Percentiles rank a stretch among this genome's conserved stretches.
These are phyloP conservation scores for Momotus momota DNA, from an alignment of 2,797 vertebrate genomes.

Conservation along the genomic window DNA sequence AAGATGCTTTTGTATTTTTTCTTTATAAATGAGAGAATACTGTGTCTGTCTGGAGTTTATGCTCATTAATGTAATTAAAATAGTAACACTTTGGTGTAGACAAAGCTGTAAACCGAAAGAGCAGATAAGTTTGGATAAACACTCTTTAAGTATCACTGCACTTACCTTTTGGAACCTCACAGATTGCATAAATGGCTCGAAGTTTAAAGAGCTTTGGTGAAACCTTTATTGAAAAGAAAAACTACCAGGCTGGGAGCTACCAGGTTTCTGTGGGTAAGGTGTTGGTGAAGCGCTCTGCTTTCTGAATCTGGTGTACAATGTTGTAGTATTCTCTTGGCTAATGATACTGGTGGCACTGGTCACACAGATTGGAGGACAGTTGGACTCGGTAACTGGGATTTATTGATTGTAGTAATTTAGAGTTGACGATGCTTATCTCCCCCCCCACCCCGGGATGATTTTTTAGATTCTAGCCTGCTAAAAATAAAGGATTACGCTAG, in stretches of 20 bases:
- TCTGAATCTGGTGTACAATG: background rate
- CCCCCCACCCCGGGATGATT: background rate
- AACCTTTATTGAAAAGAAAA: background rate
- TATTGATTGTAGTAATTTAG: background rate
- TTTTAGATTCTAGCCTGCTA: background rate
- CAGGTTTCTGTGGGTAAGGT: background rate
- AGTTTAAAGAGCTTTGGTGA: background rate
- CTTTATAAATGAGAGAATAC: background rate
- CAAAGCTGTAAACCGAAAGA: background rate
- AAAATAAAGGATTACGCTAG: background rate
- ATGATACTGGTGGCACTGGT: background rate
- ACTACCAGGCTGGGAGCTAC: background rate
- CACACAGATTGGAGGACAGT: background rate
- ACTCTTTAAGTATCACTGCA: background rate
- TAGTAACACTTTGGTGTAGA: background rate
- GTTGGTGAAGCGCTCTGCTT: background rate
- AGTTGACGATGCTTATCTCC: background rate
- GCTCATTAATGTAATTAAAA: background rate
- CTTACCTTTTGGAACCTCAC: background rate
- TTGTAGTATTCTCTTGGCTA: background rate
- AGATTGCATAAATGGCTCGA: background rate
- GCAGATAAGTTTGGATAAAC: background rate
- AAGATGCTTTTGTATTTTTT: background rate
- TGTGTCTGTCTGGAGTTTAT: background rate
- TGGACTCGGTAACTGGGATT: background rate